These are phyloP conservation scores for Corythornis leucogaster DNA, from an alignment of 2,797 vertebrate genomes.

Conservation along the genomic window DNA sequence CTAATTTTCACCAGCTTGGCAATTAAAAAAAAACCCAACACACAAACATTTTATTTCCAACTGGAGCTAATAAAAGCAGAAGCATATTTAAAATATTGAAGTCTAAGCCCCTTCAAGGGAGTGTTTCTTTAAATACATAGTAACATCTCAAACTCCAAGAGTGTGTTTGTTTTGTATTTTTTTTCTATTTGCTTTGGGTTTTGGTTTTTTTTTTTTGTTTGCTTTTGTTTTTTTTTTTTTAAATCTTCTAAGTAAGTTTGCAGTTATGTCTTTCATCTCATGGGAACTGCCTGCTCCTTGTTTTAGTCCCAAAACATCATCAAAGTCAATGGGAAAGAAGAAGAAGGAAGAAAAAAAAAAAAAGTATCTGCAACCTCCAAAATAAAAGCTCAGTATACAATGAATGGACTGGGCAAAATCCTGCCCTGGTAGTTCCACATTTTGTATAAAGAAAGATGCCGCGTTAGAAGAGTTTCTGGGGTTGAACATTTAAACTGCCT, in stretches of 20 bases:
- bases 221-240: not conserved
- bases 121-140: slow-evolving; percentile 32
- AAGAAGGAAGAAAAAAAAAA: not conserved
- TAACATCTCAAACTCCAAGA: slow-evolving; percentile 15
- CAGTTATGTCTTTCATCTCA: slow-evolving; percentile 55
- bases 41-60: not conserved
- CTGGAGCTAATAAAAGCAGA: not conserved
- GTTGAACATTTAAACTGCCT: not conserved
- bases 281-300: slow-evolving; percentile 50
- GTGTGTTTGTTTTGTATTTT: not conserved
- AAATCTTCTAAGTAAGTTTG: slow-evolving; percentile 46
- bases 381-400: slow-evolving; percentile 20
- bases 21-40: not conserved
- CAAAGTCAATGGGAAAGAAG: slow-evolving; percentile 15
- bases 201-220: not conserved
- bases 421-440: not conserved
- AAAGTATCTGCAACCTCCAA: not conserved
- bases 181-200: too few species aligned
- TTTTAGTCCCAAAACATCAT: slow-evolving; percentile 57
- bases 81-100: not conserved
- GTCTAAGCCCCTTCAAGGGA: not conserved
- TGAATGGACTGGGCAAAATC: not conserved
- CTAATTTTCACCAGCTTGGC: not conserved
- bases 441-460: not conserved
- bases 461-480: not conserved